Conservation (phyloP, 2,888 invertebrate species). For the Microctonus hyperodae region DNA sequence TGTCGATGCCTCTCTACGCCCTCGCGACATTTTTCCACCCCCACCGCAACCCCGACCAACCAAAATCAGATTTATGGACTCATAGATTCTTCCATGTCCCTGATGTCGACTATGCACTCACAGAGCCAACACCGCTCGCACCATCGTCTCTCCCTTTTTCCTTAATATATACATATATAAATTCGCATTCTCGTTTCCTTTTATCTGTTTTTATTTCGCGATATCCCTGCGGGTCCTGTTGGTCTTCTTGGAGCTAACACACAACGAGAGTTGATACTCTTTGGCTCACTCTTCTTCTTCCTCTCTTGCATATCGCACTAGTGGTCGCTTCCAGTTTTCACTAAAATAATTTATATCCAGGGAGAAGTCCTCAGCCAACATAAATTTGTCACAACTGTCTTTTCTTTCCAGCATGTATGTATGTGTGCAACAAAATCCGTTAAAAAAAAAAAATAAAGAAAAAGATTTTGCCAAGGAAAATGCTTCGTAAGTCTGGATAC, state of each 20-base stretch:
- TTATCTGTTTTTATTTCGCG: conserved; percentile 42
- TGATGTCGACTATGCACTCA: conserved; percentile 31
- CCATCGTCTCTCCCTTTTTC: conserved; percentile 38
- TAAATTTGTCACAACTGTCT: conserved; percentile 51
- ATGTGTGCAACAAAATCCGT: neutral
- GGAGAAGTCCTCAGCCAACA: conserved; percentile 50
- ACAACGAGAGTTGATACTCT: conserved; percentile 19
- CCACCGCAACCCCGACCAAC: conserved; percentile 32
- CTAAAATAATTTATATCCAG: conserved; percentile 44
- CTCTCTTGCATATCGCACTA: neutral
- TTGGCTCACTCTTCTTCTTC: too few species aligned
- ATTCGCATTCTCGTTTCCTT: conserved; percentile 37
- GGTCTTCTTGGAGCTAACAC: conserved; percentile 25
- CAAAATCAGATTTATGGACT: conserved; percentile 56
- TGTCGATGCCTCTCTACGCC: conserved; percentile 38
- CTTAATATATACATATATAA: conserved; percentile 25
- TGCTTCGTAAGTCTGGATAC: conserved; percentile 29
- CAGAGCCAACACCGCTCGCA: conserved; percentile 22
- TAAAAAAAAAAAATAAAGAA: conserved; percentile 4
- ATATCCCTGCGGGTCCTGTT: conserved; percentile 31
- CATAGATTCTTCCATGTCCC: conserved; percentile 56
- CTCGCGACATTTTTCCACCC: conserved; percentile 32
- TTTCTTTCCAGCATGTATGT: conserved; percentile 30
- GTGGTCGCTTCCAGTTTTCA: conserved; percentile 37
- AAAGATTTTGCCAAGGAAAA: conserved; percentile 20